A percentile compares a stretch with the other conserved stretches of the same genome.
These are phyloP conservation scores for Microtus richardsoni DNA, from an alignment of 2,113 vertebrate genomes.

Conservation along the genomic window DNA sequence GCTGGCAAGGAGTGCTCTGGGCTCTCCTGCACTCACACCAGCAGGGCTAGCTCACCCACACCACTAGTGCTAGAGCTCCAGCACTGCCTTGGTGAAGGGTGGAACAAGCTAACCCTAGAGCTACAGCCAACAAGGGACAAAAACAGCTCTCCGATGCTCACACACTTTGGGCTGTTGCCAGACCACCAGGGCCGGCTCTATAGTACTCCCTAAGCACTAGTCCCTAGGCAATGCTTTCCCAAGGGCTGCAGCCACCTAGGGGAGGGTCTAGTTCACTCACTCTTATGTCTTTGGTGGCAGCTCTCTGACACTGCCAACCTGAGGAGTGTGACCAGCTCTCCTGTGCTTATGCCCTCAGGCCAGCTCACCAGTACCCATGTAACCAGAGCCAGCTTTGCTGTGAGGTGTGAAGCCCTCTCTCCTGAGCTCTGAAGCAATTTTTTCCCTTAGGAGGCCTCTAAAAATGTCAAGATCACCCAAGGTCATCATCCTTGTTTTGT, in stretches of 20 bases:
- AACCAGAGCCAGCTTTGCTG: not conserved
- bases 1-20: not conserved
- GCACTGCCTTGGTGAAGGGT: not conserved
- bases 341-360: too few species aligned
- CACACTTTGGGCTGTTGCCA: not conserved
- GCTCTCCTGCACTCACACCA: not conserved
- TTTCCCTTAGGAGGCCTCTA: not conserved
- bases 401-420: not conserved
- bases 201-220: not conserved
- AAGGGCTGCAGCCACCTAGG: rapidly evolving
- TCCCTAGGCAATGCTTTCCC: not conserved
- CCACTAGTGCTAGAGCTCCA: not conserved
- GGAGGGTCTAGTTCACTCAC: not conserved
- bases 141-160: not conserved
- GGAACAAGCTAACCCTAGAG: not conserved
- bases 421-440: not conserved
- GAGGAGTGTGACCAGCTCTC: not conserved
- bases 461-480: not conserved
- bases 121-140: not conserved
- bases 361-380: not conserved
- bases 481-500: not conserved
- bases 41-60: not conserved
- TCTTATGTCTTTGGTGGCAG: not conserved
- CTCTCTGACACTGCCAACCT: not conserved
- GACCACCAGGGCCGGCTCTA: not conserved